These are phyloP conservation scores for Mobula hypostoma DNA, from an alignment of 2,113 vertebrate species.

Conservation along the genomic window DNA sequence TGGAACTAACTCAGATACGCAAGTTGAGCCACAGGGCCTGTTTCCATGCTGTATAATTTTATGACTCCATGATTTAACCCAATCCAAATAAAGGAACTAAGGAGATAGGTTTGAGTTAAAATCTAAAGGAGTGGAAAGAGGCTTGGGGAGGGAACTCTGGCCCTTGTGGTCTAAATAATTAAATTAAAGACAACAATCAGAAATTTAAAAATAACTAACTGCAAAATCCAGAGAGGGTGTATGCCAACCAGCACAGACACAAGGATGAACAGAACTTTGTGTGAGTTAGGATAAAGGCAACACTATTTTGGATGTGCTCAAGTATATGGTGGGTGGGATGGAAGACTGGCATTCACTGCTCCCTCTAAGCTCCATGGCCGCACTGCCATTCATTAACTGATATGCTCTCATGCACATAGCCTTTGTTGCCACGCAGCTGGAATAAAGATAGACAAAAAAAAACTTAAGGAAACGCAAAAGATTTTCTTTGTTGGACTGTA, in stretches of 20 bases:
- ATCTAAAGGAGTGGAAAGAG: neutral
- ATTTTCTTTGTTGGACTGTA: too few species aligned
- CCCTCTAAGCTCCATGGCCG: neutral
- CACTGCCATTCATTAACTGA: too few species aligned
- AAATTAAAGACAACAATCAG: too few species aligned
- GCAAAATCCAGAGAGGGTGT: too few species aligned
- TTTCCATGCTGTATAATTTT: too few species aligned
- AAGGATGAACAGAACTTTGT: neutral
- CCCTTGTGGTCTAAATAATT: neutral
- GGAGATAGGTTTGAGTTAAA: neutral
- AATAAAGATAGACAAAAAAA: too few species aligned
- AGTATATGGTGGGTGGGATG: neutral
- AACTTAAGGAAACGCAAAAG: too few species aligned
- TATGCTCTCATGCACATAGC: too few species aligned
- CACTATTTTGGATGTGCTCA: neutral
- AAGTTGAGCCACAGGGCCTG: too few species aligned
- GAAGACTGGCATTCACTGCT: neutral
- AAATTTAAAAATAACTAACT: too few species aligned
- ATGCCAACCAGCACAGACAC: neutral
- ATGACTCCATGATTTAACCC: neutral
- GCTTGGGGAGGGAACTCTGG: neutral
- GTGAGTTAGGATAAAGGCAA: neutral
- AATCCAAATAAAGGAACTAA: neutral
- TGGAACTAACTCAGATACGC: too few species aligned
- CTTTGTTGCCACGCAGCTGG: too few species aligned